Percentiles rank a stretch among this genome's conserved stretches.
These are phyloP conservation scores for Pedetes capensis DNA, from an alignment of 2,113 vertebrate genomes.

Conservation along the genomic window DNA sequence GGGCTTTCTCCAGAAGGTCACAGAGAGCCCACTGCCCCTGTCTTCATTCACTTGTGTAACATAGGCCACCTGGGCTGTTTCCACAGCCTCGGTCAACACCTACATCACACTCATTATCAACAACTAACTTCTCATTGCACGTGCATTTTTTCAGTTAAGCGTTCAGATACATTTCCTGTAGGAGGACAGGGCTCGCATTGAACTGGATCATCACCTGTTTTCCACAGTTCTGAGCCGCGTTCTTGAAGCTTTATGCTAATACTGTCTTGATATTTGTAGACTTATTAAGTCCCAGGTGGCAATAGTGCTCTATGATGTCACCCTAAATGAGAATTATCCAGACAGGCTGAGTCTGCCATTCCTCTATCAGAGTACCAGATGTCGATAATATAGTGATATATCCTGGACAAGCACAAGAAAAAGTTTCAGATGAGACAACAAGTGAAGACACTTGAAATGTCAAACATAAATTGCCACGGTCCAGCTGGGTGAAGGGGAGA, in stretches of 20 bases:
- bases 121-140: conserved; percentile 76
- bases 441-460: conserved; percentile 84
- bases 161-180: conserved; percentile 82
- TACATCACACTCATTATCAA: conserved; percentile 84
- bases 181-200: conserved; percentile 87
- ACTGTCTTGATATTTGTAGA: conserved; percentile 75
- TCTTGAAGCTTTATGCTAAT: not conserved
- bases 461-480: no score
- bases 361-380: conserved; percentile 79
- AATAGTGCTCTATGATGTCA: conserved; percentile 87
- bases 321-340: conserved; percentile 86
- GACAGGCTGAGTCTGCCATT: conserved; percentile 78
- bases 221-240: conserved; percentile 81
- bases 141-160: conserved; percentile 80
- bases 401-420: conserved; percentile 83
- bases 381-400: conserved; percentile 82
- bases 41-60: conserved; percentile 83
- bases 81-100: conserved; percentile 81
- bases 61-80: conserved; percentile 86
- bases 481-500: no score
- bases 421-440: conserved; percentile 86
- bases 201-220: conserved; percentile 77
- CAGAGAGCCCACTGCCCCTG: conserved; percentile 79
- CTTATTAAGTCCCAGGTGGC: conserved; percentile 90
- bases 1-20: conserved; percentile 78